Conservation (phyloP, 2,113 vertebrate genomes). For the Planiliza haematocheilus region DNA sequence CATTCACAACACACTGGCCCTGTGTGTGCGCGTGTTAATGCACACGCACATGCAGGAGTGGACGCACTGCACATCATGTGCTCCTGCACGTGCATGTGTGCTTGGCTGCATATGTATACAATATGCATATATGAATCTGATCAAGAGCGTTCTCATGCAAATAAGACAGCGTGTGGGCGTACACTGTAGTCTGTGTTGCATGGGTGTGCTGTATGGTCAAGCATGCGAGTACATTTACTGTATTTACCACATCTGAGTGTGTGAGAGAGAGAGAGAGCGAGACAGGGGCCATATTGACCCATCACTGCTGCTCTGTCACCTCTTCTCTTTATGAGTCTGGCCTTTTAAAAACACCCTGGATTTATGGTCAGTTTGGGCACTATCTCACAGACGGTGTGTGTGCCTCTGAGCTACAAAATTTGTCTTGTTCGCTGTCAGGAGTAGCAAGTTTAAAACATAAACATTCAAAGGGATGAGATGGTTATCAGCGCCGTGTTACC, state of each 20-base stretch:
- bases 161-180: slow-evolving; percentile 12
- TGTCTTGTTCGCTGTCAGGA: slow-evolving; percentile 38
- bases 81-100: slow-evolving; percentile 7
- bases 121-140: slow-evolving; percentile 37
- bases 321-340: slow-evolving; percentile 74
- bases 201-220: not conserved
- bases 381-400: slow-evolving; percentile 51
- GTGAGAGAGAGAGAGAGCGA: slow-evolving; percentile 21
- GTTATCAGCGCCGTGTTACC: not conserved
- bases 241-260: not conserved
- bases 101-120: slow-evolving; percentile 24
- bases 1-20: slow-evolving; percentile 71
- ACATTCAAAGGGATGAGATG: slow-evolving; percentile 40
- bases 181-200: not conserved
- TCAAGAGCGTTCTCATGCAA: slow-evolving; percentile 43
- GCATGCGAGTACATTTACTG: too few relatives aligned
- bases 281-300: slow-evolving; percentile 62
- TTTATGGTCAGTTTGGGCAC: slow-evolving; percentile 74
- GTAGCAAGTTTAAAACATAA: slow-evolving; percentile 39
- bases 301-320: slow-evolving; percentile 70
- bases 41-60: slow-evolving; percentile 29
- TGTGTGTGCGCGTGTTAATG: slow-evolving; percentile 46
- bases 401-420: slow-evolving; percentile 31
- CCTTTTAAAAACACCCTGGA: slow-evolving; percentile 75
- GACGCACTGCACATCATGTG: slow-evolving; percentile 50